Evolutionary conservation across 2,797 vertebrate genomes (phyloP), one percentile per base, ranked within the genome.

Genomic region (Gymnoscopelus microlampas): DNA sequence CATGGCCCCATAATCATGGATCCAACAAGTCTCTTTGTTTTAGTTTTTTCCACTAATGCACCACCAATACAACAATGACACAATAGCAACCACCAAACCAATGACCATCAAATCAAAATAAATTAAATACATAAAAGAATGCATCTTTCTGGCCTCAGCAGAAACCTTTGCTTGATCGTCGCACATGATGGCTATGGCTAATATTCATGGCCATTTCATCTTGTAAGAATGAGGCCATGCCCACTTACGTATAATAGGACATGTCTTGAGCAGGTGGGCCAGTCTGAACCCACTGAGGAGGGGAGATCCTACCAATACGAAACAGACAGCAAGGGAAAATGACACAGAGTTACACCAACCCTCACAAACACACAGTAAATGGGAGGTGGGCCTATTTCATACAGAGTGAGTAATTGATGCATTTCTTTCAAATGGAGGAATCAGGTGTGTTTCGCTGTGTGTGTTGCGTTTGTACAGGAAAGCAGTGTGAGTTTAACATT

Each of bases 201-300:
- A 19, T 19, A 19, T 19, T 19, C 19, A 19, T 19, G 19, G 19
- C 53, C 32, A 65, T 62, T 78, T 51, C 53, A 76, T 49, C 63
- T 63, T 63, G 70, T 5, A 59, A 73, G 70, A 74, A 84, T 64
- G 59, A 77, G 71, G 80, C 72, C 83, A 74, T 70, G 84, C 68
- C 83, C 87, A 93, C 92, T 93, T 93, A 94, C 93, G 90, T 88
- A 90, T 92, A 94, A 87, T 89, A 93, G 72, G 92, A 90, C 90
- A 91, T 88, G 82, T 94, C 93, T 80, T 83, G 92, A 75, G 60
- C 1, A 77, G 87, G 71, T 24, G 91, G 88, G 71, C 87, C 90
- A 59, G 82, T 65, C 39, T 44, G 39, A 9, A 2, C 7, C 93
- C 93, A 94, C 61, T 92, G 93, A 71, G 92, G 87, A 86, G 93